phyloP scores from a whole-genome alignment of 2,797 vertebrate genomes.

The Falco rusticolus region DNA sequence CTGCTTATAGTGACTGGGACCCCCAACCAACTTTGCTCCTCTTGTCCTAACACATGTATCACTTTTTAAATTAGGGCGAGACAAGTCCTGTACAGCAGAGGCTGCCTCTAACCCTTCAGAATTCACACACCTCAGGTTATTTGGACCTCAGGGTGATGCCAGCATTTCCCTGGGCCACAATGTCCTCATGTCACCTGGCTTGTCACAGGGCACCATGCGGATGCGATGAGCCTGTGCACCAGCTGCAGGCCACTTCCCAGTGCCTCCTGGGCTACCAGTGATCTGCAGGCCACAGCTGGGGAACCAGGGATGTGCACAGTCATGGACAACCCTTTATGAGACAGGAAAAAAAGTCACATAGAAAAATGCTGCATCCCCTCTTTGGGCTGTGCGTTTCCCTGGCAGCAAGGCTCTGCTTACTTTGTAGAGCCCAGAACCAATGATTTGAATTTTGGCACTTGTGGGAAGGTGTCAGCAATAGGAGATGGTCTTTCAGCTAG shows the following conservation, averaged over 20 bases:
- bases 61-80: background rate
- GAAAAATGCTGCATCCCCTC: background rate
- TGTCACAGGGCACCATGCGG: background rate
- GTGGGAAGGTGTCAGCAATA: background rate
- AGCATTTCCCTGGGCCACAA: background rate
- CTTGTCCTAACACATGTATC: background rate
- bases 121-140: accelerated
- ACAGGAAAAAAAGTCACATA: background rate
- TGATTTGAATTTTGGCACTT: background rate
- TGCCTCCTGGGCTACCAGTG: background rate
- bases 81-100: background rate
- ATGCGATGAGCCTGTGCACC: background rate
- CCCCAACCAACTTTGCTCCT: background rate
- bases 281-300: background rate
- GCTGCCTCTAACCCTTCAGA: background rate
- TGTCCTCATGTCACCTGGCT: background rate
- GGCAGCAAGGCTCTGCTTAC: background rate
- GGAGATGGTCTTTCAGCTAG: background rate
- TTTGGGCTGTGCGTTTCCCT: background rate
- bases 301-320: background rate
- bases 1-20: background rate
- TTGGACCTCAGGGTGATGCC: background rate
- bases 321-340: background rate
- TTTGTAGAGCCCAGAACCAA: background rate
- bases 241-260: background rate